Evolutionary conservation across 1,140 invertebrate genomes (phyloP).

Genomic region (Aphelenchoides besseyi): DNA sequence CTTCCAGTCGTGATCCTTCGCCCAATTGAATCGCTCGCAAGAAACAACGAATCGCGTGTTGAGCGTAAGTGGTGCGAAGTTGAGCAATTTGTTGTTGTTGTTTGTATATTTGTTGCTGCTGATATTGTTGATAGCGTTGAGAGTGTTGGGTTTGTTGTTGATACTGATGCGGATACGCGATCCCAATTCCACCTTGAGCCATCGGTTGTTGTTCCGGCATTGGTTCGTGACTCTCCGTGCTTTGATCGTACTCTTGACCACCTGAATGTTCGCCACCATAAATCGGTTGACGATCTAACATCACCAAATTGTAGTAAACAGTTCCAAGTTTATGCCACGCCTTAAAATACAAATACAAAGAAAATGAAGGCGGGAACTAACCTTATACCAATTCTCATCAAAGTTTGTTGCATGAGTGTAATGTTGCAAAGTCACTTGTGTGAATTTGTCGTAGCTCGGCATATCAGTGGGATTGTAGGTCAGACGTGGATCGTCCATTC

Average conservation of each 20-base stretch:
- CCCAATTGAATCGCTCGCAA: constrained; percentile 85
- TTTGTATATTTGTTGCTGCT: constrained; percentile 15
- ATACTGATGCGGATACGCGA: constrained; percentile 22
- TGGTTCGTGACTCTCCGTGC: background rate
- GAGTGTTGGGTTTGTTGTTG: constrained; percentile 4
- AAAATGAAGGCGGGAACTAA: constrained; percentile 33
- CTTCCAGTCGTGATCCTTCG: constrained; percentile 83
- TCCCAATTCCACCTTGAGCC: constrained; percentile 16
- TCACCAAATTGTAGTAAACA: constrained; percentile 92
- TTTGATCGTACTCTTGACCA: background rate
- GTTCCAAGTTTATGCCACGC: constrained; percentile 97
- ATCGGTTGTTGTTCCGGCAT: background rate
- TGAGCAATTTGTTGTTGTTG: background rate
- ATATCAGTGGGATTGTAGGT: background rate
- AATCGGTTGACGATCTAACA: constrained; percentile 27
- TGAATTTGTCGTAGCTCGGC: constrained; percentile 7
- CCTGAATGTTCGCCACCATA: constrained; percentile 66
- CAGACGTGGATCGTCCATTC: background rate
- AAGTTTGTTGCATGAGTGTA: constrained; percentile 82
- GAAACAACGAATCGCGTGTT: constrained; percentile 90
- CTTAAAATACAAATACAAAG: constrained; percentile 65
- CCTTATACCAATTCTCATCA: constrained; percentile 72
- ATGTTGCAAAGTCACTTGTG: constrained; percentile 73
- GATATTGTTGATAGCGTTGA: background rate
- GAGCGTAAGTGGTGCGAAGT: constrained; percentile 70